phyloP scores from a whole-genome alignment of 2,888 invertebrate genomes.

The Drosophila pseudotakahashii region DNA sequence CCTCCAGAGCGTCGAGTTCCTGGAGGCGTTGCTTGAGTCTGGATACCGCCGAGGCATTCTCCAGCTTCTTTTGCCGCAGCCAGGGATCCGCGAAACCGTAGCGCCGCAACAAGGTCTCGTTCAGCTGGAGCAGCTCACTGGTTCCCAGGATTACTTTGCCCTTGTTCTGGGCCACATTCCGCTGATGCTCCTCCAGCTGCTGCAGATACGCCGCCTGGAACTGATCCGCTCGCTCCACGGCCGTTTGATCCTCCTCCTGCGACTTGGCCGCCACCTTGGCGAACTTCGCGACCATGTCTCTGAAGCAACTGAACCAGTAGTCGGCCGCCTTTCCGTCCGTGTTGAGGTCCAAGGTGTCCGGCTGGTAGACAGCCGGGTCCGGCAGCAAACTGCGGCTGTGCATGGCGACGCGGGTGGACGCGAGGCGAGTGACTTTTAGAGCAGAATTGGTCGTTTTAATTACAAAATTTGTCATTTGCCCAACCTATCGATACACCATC shows the following conservation, averaged over 20 bases:
- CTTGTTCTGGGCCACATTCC: constrained; percentile 84
- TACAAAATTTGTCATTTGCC: background rate
- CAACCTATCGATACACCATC: too few species aligned
- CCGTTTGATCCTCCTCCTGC: constrained; percentile 85
- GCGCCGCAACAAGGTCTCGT: constrained; percentile 95
- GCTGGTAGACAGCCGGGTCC: constrained; percentile 92
- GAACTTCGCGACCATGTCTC: constrained; percentile 93
- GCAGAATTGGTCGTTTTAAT: constrained; percentile 32
- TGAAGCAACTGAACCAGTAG: constrained; percentile 97
- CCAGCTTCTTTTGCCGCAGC: constrained; percentile 92
- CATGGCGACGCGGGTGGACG: constrained; percentile 47
- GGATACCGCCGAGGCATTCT: constrained; percentile 92
- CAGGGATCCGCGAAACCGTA: constrained; percentile 96
- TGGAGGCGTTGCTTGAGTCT: constrained; percentile 88
- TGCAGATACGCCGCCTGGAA: constrained; percentile 93
- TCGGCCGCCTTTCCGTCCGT: constrained; percentile 93
- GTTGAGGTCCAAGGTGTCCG: constrained; percentile 96
- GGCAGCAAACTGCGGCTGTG: constrained; percentile 90
- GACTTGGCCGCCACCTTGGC: constrained; percentile 91
- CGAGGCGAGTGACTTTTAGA: constrained; percentile 26
- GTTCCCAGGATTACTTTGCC: constrained; percentile 89
- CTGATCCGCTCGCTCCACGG: constrained; percentile 91
- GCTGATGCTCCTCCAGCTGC: constrained; percentile 86
- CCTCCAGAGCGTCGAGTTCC: constrained; percentile 89
- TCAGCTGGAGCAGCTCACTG: constrained; percentile 94